A percentile compares a stretch with the other conserved stretches of the same genome.
These are phyloP conservation scores for Rhynchotus rufescens DNA, from an alignment of 2,797 vertebrate genomes.

Conservation along the genomic window DNA sequence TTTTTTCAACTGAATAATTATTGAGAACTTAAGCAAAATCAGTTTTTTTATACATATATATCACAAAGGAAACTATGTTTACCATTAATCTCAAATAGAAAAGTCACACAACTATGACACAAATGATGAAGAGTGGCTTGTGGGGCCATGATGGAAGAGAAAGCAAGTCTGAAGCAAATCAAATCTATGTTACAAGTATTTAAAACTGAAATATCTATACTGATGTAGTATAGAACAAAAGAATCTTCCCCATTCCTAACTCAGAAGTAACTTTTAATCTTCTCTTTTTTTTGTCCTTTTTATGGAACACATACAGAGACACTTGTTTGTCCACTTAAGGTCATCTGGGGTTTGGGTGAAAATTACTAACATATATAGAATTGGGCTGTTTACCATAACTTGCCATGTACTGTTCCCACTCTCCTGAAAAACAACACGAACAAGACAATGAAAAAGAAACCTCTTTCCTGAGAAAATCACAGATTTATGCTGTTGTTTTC, in stretches of 20 bases:
- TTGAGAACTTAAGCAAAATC: background rate
- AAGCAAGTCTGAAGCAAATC: background rate
- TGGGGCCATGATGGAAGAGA: background rate
- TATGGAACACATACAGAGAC: background rate
- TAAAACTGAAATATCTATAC: background rate
- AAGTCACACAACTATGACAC: background rate
- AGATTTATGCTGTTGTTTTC: slow-evolving; percentile 1
- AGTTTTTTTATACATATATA: background rate
- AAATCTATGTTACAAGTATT: background rate
- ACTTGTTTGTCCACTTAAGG: background rate
- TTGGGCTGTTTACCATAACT: background rate
- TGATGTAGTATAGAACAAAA: background rate
- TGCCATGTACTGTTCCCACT: background rate
- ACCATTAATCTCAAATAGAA: background rate
- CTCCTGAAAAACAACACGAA: background rate
- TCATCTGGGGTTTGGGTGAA: background rate
- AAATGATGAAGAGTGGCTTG: background rate
- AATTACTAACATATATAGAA: background rate
- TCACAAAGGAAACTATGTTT: background rate
- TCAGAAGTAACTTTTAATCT: background rate
- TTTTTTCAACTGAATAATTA: background rate
- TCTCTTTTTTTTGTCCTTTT: background rate
- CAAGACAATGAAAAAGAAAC: background rate
- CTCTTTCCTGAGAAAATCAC: background rate
- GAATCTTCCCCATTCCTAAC: background rate